Conservation (phyloP, 2,797 vertebrate genomes). For the Pangasius krempfi region DNA sequence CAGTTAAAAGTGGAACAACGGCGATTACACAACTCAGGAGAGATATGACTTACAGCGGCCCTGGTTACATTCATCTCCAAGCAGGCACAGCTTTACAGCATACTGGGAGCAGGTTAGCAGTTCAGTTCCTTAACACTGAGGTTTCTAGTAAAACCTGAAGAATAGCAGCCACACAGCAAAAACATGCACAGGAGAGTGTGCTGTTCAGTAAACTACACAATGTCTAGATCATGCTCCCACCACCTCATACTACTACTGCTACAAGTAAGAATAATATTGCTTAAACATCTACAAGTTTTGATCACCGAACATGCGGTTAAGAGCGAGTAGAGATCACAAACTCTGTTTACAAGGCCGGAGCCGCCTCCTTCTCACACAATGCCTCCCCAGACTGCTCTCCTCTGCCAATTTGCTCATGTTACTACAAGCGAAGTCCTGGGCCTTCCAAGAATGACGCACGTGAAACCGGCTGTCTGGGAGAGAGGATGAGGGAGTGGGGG, state of each 20-base stretch:
- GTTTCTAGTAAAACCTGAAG: background rate
- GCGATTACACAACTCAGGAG: constrained; percentile 44
- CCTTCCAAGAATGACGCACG: constrained; percentile 44
- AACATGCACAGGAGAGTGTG: background rate
- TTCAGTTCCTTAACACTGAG: background rate
- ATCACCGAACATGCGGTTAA: background rate
- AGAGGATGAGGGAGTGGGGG: background rate
- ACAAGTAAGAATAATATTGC: background rate
- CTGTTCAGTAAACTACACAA: background rate
- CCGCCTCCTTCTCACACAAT: constrained; percentile 24
- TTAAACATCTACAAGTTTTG: background rate
- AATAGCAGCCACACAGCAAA: background rate
- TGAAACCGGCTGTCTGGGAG: constrained; percentile 13
- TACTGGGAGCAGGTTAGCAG: background rate
- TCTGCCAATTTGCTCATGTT: constrained; percentile 46
- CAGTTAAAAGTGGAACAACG: constrained; percentile 31
- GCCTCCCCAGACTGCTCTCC: constrained; percentile 27
- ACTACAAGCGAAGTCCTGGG: constrained; percentile 34
- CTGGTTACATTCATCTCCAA: constrained; percentile 42
- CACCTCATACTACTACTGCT: background rate
- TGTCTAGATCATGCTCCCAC: background rate
- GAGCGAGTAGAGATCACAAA: background rate
- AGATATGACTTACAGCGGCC: constrained; percentile 42
- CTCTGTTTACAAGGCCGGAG: constrained; percentile 35
- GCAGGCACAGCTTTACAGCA: constrained; percentile 24